These are phyloP conservation scores for Tokudaia muenninki DNA, from an alignment of 2,797 vertebrate species.

Conservation along the genomic window DNA sequence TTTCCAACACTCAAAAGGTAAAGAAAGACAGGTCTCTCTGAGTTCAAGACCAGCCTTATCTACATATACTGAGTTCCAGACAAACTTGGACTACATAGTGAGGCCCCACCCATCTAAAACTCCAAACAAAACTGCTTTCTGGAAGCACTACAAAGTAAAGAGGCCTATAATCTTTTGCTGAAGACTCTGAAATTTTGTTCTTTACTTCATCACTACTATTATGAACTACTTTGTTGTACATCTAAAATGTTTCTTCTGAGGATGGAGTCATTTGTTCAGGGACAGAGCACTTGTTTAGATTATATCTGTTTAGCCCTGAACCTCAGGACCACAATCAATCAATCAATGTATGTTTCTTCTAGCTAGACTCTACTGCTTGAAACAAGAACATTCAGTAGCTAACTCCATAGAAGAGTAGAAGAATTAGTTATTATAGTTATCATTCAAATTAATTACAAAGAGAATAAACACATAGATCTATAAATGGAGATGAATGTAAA, in stretches of 20 bases:
- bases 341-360: constrained; percentile 3
- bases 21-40: background rate
- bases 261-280: background rate
- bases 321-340: background rate
- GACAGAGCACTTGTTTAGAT: background rate
- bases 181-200: constrained; percentile 4
- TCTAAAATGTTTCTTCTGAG: background rate
- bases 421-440: background rate
- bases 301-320: background rate
- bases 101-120: background rate
- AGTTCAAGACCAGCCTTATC: background rate
- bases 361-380: background rate
- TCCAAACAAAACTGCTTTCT: constrained; percentile 26
- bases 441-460: constrained; percentile 30
- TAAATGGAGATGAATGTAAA: background rate
- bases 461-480: constrained; percentile 39
- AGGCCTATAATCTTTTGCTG: background rate
- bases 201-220: constrained; percentile 15
- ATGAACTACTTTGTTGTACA: constrained; percentile 11
- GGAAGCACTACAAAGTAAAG: background rate
- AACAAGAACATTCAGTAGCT: constrained; percentile 51
- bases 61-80: background rate
- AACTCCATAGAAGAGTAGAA: constrained; percentile 20
- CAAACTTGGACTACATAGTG: background rate
- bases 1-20: background rate